A percentile compares a stretch with the other conserved stretches of the same genome.
phyloP scores from a whole-genome alignment of 1,140 invertebrate species.

The Acromyrmex charruanus region DNA sequence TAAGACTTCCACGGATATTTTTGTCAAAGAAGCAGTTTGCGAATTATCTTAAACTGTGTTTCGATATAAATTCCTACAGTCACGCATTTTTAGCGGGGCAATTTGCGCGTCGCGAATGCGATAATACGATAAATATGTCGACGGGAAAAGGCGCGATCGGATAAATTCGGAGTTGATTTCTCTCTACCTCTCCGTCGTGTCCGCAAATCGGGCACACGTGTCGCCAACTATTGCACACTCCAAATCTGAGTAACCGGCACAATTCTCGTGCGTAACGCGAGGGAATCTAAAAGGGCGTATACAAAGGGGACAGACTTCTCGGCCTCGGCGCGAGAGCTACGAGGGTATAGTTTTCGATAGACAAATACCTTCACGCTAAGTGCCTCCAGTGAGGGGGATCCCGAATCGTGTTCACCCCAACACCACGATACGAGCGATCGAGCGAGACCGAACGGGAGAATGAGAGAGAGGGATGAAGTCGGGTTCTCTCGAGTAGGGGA shows the following conservation, averaged over 20 bases:
- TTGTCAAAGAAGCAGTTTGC: too few species aligned
- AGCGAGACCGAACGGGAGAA: neutral
- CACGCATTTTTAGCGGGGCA: neutral
- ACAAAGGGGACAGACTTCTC: conserved; percentile 49
- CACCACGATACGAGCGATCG: conserved; percentile 31
- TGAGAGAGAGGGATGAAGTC: conserved; percentile 36
- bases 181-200: neutral
- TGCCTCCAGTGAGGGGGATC: conserved; percentile 66
- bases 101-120: neutral
- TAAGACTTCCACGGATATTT: too few species aligned
- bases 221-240: conserved; percentile 17
- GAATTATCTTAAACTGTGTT: too few species aligned
- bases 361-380: conserved; percentile 75
- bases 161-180: conserved; percentile 1
- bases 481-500: conserved; percentile 26
- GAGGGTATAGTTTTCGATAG: conserved; percentile 75
- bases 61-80: neutral
- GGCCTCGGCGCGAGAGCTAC: conserved; percentile 30
- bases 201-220: conserved; percentile 12
- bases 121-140: neutral
- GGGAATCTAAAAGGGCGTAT: conserved; percentile 19
- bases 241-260: neutral
- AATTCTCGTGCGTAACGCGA: conserved; percentile 15
- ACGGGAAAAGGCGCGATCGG: neutral
- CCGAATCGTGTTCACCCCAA: conserved; percentile 72